Conservation (phyloP, 2,113 vertebrate species). For the Podarcis muralis region DNA sequence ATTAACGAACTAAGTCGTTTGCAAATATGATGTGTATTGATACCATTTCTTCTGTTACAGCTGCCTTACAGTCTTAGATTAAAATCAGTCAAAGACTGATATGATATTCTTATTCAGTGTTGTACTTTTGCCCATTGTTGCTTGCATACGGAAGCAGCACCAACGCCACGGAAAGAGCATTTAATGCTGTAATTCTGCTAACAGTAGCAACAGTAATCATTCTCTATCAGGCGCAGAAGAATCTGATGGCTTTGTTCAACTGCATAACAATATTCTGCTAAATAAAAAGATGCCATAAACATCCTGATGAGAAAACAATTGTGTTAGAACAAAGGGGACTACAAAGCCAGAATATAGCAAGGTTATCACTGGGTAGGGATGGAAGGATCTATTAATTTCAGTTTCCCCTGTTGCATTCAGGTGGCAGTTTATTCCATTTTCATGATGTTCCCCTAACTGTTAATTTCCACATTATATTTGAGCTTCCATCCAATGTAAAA, state of each 20-base stretch:
- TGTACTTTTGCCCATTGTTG: slow-evolving; percentile 45
- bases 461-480: too few relatives aligned
- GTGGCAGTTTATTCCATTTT: too few relatives aligned
- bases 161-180: slow-evolving; percentile 55
- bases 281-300: slow-evolving; percentile 55
- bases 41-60: slow-evolving; percentile 13
- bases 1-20: slow-evolving; percentile 36
- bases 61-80: slow-evolving; percentile 40
- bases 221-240: slow-evolving; percentile 50
- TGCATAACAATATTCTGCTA: slow-evolving; percentile 61
- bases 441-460: too few relatives aligned
- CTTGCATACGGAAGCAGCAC: slow-evolving; percentile 52
- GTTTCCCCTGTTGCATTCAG: too few relatives aligned
- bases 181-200: slow-evolving; percentile 59
- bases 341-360: fast-evolving
- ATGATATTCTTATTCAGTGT: slow-evolving; percentile 25
- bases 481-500: too few relatives aligned
- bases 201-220: slow-evolving; percentile 56
- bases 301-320: slow-evolving; percentile 39
- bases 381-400: not conserved
- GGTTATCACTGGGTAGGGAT: not conserved
- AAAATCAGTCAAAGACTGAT: slow-evolving; percentile 29
- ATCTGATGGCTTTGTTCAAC: slow-evolving; percentile 56
- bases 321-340: slow-evolving; percentile 28
- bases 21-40: slow-evolving; percentile 27